phyloP scores from a whole-genome alignment of 2,888 invertebrate genomes.

The Bellardia pandia region DNA sequence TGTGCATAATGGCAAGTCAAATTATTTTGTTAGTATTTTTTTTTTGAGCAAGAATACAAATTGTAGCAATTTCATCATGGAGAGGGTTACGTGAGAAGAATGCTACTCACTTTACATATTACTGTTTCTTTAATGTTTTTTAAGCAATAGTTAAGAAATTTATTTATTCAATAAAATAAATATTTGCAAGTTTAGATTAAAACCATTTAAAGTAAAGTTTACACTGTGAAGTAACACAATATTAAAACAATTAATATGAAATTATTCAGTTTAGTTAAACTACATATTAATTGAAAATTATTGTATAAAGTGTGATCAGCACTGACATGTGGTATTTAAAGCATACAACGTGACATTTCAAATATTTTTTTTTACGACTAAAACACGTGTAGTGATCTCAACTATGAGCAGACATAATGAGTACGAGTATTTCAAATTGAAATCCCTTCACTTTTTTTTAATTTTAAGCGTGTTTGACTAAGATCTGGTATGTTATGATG shows the following conservation, averaged over 20 bases:
- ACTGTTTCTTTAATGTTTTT: too few species aligned
- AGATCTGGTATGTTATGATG: background rate
- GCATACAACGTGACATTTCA: background rate
- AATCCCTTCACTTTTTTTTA: conserved; percentile 42
- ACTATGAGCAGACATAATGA: background rate
- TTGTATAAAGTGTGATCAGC: background rate
- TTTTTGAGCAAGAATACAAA: background rate
- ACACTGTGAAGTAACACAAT: background rate
- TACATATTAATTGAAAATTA: background rate
- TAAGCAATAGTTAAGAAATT: too few species aligned
- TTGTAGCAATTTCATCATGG: background rate
- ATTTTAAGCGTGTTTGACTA: background rate
- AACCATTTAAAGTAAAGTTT: background rate
- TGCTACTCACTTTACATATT: background rate
- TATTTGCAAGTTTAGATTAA: too few species aligned
- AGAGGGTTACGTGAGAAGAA: background rate
- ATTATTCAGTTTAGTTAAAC: background rate
- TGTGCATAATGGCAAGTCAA: conserved; percentile 20
- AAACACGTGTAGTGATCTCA: conserved; percentile 23
- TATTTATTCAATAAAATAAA: too few species aligned
- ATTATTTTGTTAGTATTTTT: background rate
- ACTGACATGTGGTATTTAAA: background rate
- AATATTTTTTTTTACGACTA: conserved; percentile 2
- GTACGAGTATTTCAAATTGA: background rate
- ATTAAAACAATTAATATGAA: background rate